These are phyloP conservation scores for Delphinapterus leucas DNA, from an alignment of 2,113 vertebrate genomes.

Conservation along the genomic window DNA sequence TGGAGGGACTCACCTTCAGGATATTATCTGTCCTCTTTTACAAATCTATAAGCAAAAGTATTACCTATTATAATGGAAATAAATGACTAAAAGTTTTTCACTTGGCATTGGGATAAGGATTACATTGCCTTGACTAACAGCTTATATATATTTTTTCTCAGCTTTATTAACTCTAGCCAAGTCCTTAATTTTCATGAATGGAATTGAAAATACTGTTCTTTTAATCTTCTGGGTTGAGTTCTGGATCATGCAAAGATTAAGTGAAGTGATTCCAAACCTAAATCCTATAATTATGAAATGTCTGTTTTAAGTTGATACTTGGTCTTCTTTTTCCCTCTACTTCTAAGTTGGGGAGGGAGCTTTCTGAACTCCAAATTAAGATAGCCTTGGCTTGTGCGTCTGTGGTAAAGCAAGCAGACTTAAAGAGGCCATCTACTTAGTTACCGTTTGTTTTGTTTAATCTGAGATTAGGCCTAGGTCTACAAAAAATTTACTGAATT, in stretches of 20 bases:
- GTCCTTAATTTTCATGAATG: conserved; percentile 41
- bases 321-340: background rate
- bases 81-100: background rate
- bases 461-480: conserved; percentile 35
- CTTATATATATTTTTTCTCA: background rate
- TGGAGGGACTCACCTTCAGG: background rate
- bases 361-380: conserved; percentile 32
- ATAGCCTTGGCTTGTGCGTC: background rate
- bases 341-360: background rate
- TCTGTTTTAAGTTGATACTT: conserved; percentile 5
- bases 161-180: conserved; percentile 26
- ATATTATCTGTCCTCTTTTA: background rate
- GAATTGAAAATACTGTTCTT: conserved; percentile 48
- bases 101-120: background rate
- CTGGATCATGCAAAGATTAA: conserved; percentile 65
- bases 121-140: background rate
- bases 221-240: conserved; percentile 62
- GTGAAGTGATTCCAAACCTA: conserved; percentile 51
- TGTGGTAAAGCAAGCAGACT: conserved; percentile 27
- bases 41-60: background rate
- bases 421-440: background rate
- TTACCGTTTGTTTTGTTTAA: conserved; percentile 47
- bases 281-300: conserved; percentile 52
- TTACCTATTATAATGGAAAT: background rate
- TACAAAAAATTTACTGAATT: background rate